These are phyloP conservation scores for Drosophila diplacantha DNA, from an alignment of 2,888 invertebrate species.

Conservation along the genomic window DNA sequence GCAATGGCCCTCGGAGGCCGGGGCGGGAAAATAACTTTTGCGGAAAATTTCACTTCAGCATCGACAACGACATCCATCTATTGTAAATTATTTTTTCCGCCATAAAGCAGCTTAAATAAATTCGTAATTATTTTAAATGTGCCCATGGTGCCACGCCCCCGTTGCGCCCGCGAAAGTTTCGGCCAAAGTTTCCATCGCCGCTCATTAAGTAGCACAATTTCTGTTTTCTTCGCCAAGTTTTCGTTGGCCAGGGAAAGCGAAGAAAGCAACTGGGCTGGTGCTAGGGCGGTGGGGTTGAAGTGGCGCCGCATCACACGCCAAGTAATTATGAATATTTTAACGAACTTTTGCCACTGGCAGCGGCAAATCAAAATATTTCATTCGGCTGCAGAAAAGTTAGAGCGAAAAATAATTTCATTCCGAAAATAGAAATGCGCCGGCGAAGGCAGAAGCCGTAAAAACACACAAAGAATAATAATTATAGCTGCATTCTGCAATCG, in stretches of 20 bases:
- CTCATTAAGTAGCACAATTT: constrained; percentile 72
- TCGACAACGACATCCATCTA: constrained; percentile 28
- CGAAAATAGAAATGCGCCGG: constrained; percentile 52
- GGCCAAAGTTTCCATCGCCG: constrained; percentile 60
- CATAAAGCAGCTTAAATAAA: constrained; percentile 70
- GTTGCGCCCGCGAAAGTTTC: constrained; percentile 51
- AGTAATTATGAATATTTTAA: constrained; percentile 72
- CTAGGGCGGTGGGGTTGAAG: constrained; percentile 33
- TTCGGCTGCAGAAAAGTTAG: constrained; percentile 61
- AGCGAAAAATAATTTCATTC: constrained; percentile 58
- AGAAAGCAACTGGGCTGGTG: neutral
- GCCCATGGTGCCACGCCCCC: constrained; percentile 43
- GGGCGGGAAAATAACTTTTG: neutral
- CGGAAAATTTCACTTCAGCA: constrained; percentile 14
- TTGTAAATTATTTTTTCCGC: constrained; percentile 64
- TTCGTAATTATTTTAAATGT: constrained; percentile 72
- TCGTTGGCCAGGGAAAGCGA: constrained; percentile 28
- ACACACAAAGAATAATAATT: constrained; percentile 45
- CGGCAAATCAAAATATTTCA: constrained; percentile 72
- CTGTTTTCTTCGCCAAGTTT: constrained; percentile 60
- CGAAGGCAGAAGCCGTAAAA: constrained; percentile 15
- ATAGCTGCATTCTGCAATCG: constrained; percentile 24
- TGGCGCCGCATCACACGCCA: constrained; percentile 68
- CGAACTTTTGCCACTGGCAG: constrained; percentile 72
- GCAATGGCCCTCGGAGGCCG: neutral